Conservation (phyloP, 2,888 invertebrate genomes). For the Acanthosoma haemorrhoidale region DNA sequence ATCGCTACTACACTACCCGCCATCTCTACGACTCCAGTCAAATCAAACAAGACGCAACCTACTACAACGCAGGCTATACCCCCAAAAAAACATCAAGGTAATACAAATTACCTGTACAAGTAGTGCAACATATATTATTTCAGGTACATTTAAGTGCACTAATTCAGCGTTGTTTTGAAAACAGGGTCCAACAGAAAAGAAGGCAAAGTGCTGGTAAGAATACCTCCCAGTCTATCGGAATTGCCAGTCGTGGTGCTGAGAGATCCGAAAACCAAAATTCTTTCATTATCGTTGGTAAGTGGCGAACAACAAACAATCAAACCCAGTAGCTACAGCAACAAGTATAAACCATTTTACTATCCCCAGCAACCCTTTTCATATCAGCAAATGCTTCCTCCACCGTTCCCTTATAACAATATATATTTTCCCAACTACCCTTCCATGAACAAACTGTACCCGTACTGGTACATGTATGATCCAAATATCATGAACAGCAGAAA, state of each 20-base stretch:
- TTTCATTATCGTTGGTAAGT: constrained; percentile 17
- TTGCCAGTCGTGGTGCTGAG: constrained; percentile 16
- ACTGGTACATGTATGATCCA: not conserved
- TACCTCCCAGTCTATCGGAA: constrained; percentile 7
- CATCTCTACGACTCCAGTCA: too few relatives aligned
- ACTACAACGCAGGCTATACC: too few relatives aligned
- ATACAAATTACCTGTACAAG: too few relatives aligned
- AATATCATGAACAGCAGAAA: not conserved
- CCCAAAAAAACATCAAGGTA: too few relatives aligned
- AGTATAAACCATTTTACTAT: not conserved
- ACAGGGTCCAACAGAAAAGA: not conserved
- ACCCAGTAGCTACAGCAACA: too few relatives aligned
- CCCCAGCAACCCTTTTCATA: not conserved
- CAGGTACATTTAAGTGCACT: too few relatives aligned
- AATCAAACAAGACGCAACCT: too few relatives aligned
- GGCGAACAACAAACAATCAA: not conserved
- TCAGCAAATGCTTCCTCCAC: not conserved
- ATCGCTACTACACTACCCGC: too few relatives aligned
- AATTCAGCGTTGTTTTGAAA: too few relatives aligned
- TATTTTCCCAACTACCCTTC: not conserved
- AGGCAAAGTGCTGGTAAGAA: constrained; percentile 15
- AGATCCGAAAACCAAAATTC: not conserved
- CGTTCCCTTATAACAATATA: not conserved
- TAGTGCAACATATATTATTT: too few relatives aligned
- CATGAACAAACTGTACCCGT: not conserved